Percentiles rank a stretch among this genome's conserved stretches.
phyloP scores from a whole-genome alignment of 1,140 invertebrate species.

The Galleria mellonella region DNA sequence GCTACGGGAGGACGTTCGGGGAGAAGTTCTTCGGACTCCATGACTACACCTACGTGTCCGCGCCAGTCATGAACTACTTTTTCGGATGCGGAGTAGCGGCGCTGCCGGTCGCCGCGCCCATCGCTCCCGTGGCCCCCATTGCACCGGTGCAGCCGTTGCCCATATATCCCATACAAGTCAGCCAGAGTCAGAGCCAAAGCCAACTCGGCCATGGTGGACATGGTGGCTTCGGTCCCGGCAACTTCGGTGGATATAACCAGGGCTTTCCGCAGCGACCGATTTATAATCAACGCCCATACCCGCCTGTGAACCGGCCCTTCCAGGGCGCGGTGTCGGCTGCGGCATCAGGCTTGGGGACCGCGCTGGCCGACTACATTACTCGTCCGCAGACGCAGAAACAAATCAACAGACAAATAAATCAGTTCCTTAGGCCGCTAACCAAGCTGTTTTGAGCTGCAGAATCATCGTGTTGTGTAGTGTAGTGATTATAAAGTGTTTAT shows the following conservation, averaged over 20 bases:
- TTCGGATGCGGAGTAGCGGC: slow-evolving; percentile 38
- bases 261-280: slow-evolving; percentile 4
- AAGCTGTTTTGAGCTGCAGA: slow-evolving; percentile 30
- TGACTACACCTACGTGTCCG: slow-evolving; percentile 44
- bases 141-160: slow-evolving; percentile 4
- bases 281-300: slow-evolving; percentile 18
- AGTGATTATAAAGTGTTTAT: too few relatives aligned
- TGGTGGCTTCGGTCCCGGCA: slow-evolving; percentile 6
- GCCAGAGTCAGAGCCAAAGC: slow-evolving; percentile 7
- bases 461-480: too few relatives aligned
- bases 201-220: neutral
- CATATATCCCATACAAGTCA: slow-evolving; percentile 10
- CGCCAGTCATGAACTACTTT: slow-evolving; percentile 52
- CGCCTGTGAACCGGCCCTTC: slow-evolving; percentile 23
- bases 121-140: slow-evolving; percentile 12
- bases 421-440: slow-evolving; percentile 40
- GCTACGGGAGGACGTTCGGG: slow-evolving; percentile 38
- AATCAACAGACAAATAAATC: slow-evolving; percentile 43
- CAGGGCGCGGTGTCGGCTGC: slow-evolving; percentile 41
- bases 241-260: slow-evolving; percentile 9
- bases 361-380: slow-evolving; percentile 36
- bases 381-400: slow-evolving; percentile 39
- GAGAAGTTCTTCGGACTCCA: slow-evolving; percentile 28
- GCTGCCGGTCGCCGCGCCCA: slow-evolving; percentile 8
- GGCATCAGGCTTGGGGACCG: slow-evolving; percentile 39